phyloP scores from a whole-genome alignment of 2,113 vertebrate species.

The Pachyramphus minor region DNA sequence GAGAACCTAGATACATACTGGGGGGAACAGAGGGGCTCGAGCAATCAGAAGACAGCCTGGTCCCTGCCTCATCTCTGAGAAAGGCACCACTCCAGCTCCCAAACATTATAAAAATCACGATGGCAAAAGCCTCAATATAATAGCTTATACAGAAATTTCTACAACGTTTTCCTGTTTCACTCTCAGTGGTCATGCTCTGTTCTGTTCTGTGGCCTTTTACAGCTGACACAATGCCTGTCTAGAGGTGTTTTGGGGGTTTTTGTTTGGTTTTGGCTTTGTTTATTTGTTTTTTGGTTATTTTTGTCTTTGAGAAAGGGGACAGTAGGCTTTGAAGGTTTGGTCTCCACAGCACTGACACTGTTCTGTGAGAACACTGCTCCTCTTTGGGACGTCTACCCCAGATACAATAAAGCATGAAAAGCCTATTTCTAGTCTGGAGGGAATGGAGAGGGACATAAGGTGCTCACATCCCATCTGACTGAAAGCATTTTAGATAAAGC shows the following conservation, averaged over 20 bases:
- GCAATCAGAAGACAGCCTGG: background rate
- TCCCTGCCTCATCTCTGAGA: background rate
- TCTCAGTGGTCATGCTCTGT: background rate
- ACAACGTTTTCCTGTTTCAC: background rate
- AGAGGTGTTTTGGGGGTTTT: rapidly evolving
- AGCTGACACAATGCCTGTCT: background rate
- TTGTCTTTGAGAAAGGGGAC: background rate
- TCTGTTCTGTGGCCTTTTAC: background rate
- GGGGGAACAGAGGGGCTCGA: background rate
- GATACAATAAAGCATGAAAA: background rate
- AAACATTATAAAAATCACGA: background rate
- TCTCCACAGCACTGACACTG: background rate
- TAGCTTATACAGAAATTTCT: background rate
- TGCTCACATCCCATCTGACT: background rate
- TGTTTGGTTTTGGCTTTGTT: background rate
- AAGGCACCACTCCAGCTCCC: rapidly evolving
- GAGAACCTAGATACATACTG: background rate
- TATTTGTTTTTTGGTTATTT: background rate
- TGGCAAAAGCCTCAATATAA: background rate
- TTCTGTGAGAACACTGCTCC: rapidly evolving
- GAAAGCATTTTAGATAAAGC: background rate
- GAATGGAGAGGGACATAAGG: background rate
- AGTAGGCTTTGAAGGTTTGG: background rate
- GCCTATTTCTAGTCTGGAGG: background rate
- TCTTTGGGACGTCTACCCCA: background rate